Evolutionary conservation across 2,888 invertebrate species (phyloP).

Genomic region (Achlya flavicornis): DNA sequence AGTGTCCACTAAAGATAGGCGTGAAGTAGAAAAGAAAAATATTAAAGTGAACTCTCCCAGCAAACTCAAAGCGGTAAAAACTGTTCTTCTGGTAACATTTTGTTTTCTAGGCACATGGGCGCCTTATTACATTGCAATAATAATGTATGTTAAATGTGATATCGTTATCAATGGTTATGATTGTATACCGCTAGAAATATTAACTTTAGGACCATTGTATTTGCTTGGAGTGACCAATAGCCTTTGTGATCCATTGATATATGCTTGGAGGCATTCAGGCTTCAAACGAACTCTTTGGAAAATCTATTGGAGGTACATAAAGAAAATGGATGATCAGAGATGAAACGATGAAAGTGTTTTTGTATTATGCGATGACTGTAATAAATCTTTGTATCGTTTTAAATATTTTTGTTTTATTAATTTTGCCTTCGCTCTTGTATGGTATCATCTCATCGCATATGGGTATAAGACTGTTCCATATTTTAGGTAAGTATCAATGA

Average conservation of each 20-base stretch:
- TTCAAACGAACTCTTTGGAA: conserved; percentile 75
- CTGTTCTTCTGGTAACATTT: conserved; percentile 82
- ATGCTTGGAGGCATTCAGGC: conserved; percentile 86
- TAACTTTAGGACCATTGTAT: conserved; percentile 83
- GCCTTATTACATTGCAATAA: conserved; percentile 82
- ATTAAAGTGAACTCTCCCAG: conserved; percentile 51
- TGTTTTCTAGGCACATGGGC: conserved; percentile 84
- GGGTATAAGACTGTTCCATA: too few relatives aligned
- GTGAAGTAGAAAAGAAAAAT: conserved; percentile 18
- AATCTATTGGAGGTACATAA: conserved; percentile 56
- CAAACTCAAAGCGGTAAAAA: conserved; percentile 84
- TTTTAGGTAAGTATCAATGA: too few relatives aligned
- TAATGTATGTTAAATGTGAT: conserved; percentile 77
- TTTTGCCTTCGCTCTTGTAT: neutral
- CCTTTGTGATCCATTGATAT: conserved; percentile 84
- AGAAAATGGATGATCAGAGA: conserved; percentile 31
- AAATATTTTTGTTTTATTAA: neutral
- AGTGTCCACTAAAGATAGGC: conserved; percentile 7
- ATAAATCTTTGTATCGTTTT: neutral
- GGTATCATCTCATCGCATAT: too few relatives aligned
- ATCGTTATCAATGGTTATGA: conserved; percentile 62
- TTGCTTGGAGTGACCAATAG: conserved; percentile 83
- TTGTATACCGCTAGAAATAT: conserved; percentile 75
- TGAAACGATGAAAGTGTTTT: neutral
- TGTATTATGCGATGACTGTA: neutral